Evolutionary conservation across 2,113 vertebrate species (phyloP).

Genomic region (Epinephelus moara): DNA sequence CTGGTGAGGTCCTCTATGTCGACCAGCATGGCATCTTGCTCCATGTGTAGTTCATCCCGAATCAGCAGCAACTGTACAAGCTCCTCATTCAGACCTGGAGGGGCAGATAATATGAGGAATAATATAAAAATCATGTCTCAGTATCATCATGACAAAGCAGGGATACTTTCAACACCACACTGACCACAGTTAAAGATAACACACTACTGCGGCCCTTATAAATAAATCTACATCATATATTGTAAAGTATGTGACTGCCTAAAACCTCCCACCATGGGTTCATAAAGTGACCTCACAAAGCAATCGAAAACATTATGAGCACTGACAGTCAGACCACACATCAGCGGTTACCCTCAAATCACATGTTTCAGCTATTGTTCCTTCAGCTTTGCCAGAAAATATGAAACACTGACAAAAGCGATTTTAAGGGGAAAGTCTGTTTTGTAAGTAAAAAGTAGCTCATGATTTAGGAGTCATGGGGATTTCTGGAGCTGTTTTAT

Average conservation of each 20-base stretch:
- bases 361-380: slow-evolving; percentile 37
- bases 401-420: neutral
- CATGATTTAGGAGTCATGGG: slow-evolving; percentile 56
- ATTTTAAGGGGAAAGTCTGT: slow-evolving; percentile 38
- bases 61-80: slow-evolving; percentile 98
- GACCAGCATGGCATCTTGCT: slow-evolving; percentile 99
- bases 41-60: slow-evolving; percentile 97
- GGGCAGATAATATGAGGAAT: neutral
- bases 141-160: neutral
- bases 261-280: slow-evolving; percentile 10
- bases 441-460: slow-evolving; percentile 34
- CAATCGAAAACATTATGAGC: neutral
- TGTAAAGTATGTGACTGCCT: neutral
- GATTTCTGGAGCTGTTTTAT: slow-evolving; percentile 47
- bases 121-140: neutral
- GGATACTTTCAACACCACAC: neutral
- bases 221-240: neutral
- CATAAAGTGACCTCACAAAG: slow-evolving; percentile 9
- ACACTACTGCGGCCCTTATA: neutral
- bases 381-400: slow-evolving; percentile 23
- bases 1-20: slow-evolving; percentile 99
- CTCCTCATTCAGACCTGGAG: slow-evolving; percentile 96
- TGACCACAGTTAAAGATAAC: neutral
- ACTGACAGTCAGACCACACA: neutral
- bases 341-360: slow-evolving; percentile 18